A percentile compares a stretch with the other conserved stretches of the same genome.
These are phyloP conservation scores for Isichthys henryi DNA, from an alignment of 2,113 vertebrate species.

Conservation along the genomic window DNA sequence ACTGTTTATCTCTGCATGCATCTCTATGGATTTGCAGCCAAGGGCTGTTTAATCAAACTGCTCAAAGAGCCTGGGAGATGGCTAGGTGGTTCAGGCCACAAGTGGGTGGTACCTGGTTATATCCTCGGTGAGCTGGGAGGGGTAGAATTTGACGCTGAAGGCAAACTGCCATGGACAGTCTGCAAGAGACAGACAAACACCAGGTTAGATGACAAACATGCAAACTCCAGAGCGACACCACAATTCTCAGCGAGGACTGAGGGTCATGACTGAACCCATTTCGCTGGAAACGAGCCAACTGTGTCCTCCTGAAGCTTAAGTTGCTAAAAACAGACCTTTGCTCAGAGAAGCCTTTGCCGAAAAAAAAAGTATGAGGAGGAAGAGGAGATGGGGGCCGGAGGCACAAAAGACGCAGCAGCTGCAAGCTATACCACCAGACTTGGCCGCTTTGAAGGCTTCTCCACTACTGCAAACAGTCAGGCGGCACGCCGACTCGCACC, in stretches of 20 bases:
- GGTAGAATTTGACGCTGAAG: conserved; percentile 98
- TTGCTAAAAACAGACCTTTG: neutral
- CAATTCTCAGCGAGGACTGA: neutral
- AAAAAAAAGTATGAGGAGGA: conserved; percentile 37
- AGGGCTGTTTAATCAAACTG: neutral
- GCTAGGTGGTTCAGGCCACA: neutral
- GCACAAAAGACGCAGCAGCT: conserved; percentile 6
- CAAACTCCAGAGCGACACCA: neutral
- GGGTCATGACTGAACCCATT: neutral
- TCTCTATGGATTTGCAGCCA: neutral
- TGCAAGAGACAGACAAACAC: conserved; percentile 40
- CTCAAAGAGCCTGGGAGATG: too few species aligned
- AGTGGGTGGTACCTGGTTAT: conserved; percentile 76
- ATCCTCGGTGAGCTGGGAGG: conserved; percentile 87
- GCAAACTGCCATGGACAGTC: conserved; percentile 87
- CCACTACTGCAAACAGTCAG: neutral
- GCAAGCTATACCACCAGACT: neutral
- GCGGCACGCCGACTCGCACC: neutral
- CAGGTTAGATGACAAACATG: neutral
- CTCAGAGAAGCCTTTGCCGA: neutral
- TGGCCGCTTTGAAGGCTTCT: neutral
- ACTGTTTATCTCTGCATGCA: neutral
- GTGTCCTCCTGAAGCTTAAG: neutral
- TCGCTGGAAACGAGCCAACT: neutral
- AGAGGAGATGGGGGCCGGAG: neutral